Evolutionary conservation across 1,140 invertebrate genomes (phyloP).

Genomic region (Bombus picipes): DNA sequence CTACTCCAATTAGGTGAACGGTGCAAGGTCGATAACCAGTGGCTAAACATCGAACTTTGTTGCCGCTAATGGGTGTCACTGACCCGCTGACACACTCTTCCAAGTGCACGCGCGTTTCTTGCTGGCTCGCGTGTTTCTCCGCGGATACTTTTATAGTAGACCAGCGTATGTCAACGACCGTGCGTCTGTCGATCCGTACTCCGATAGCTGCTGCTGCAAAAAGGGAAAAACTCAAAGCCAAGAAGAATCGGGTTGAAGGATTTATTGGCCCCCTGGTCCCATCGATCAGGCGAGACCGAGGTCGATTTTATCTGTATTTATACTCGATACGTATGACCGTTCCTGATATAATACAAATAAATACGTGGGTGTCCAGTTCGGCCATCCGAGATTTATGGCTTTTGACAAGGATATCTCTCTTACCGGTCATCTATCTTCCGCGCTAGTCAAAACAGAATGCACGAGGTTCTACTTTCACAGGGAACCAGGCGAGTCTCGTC

Average conservation of each 20-base stretch:
- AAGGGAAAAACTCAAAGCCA: background rate
- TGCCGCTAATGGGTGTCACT: conserved; percentile 71
- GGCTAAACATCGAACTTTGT: conserved; percentile 70
- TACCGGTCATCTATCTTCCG: background rate
- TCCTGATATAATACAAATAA: conserved; percentile 22
- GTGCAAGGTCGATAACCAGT: conserved; percentile 47
- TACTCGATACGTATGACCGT: background rate
- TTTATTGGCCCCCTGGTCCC: conserved; percentile 17
- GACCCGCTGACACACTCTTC: conserved; percentile 75
- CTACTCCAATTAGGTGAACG: conserved; percentile 57
- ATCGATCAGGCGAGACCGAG: conserved; percentile 31
- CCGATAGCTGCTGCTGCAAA: background rate
- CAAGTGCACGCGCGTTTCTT: conserved; percentile 62
- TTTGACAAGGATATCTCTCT: background rate
- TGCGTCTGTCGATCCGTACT: conserved; percentile 22
- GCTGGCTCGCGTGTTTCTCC: conserved; percentile 34
- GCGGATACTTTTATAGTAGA: conserved; percentile 48
- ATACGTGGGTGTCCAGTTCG: background rate
- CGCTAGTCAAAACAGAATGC: background rate
- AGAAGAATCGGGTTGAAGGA: conserved; percentile 13
- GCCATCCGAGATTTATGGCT: conserved; percentile 9
- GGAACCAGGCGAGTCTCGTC: no score
- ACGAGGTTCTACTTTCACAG: conserved; percentile 5
- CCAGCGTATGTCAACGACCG: conserved; percentile 33
- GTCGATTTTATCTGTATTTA: conserved; percentile 19